Evolutionary conservation across 64 coral and sea anemone genomes (phyloP).

Genomic region (Montipora foliosa): DNA sequence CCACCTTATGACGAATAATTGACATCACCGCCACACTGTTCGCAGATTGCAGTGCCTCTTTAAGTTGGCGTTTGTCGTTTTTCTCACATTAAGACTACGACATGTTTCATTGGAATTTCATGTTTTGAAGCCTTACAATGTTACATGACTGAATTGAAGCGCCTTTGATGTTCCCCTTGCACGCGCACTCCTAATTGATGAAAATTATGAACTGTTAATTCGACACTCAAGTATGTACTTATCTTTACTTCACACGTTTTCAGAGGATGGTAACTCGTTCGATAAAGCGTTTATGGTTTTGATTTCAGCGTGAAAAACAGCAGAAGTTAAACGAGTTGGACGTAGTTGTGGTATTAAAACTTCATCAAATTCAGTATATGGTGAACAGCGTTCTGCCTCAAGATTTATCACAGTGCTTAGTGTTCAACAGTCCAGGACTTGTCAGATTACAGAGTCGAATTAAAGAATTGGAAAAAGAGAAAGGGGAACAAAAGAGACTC

Average conservation of each 20-base stretch:
- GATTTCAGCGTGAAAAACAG: conserved; percentile 91
- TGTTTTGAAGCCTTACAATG: too few species aligned
- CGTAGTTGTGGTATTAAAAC: conserved; percentile 87
- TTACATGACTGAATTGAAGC: too few species aligned
- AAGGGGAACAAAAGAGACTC: conserved; percentile 91
- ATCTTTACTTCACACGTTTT: too few species aligned
- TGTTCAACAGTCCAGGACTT: conserved; percentile 88
- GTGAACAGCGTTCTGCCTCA: conserved; percentile 83
- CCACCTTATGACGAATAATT: not conserved
- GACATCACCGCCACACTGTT: not conserved
- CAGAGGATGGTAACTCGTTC: too few species aligned
- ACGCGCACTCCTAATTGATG: too few species aligned
- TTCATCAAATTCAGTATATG: conserved; percentile 95
- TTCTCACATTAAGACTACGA: too few species aligned
- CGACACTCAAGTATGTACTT: too few species aligned
- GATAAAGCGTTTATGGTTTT: not conserved
- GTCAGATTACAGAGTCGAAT: conserved; percentile 81
- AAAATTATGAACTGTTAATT: too few species aligned
- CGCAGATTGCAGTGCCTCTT: too few species aligned
- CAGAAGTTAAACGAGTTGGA: conserved; percentile 99
- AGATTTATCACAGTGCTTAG: conserved; percentile 79
- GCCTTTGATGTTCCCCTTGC: too few species aligned
- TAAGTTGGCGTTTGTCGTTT: too few species aligned
- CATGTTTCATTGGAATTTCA: too few species aligned
- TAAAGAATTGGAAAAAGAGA: conserved; percentile 98